Evolutionary conservation across 2,797 vertebrate species (phyloP).

Genomic region (Myotis pilosus): DNA sequence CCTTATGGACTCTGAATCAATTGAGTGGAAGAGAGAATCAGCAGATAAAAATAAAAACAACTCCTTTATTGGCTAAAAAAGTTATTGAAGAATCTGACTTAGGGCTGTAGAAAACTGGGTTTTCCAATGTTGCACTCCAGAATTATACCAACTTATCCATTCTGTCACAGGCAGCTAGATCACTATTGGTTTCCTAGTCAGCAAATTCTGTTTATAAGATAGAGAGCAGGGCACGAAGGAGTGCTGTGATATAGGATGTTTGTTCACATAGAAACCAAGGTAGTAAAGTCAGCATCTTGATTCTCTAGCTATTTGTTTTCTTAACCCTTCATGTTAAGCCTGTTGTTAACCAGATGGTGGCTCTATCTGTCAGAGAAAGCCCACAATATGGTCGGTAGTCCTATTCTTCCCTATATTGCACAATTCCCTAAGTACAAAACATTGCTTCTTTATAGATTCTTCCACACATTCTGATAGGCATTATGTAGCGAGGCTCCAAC

Average conservation of each 20-base stretch:
- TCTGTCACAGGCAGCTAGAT: background rate
- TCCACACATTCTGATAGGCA: background rate
- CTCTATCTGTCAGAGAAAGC: background rate
- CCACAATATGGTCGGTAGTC: background rate
- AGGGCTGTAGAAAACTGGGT: background rate
- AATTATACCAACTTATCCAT: background rate
- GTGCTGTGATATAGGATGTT: background rate
- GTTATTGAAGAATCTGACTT: background rate
- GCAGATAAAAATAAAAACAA: background rate
- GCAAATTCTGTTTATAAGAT: background rate
- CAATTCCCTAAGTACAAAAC: background rate
- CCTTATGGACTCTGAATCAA: background rate
- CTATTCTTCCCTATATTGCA: background rate
- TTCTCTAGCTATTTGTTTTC: background rate
- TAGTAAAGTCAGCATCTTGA: background rate
- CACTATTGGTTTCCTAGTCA: background rate
- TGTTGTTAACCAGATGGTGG: background rate
- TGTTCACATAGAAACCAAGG: background rate
- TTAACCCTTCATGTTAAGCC: background rate
- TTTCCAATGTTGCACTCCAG: background rate
- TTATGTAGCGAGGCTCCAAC: background rate
- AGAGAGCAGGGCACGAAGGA: background rate
- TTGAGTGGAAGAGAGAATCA: background rate
- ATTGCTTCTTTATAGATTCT: background rate
- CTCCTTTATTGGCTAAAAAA: background rate